Evolutionary conservation across 2,113 vertebrate species (phyloP), one percentile per base, ranked within the genome.

Genomic region (Garra rufa): DNA sequence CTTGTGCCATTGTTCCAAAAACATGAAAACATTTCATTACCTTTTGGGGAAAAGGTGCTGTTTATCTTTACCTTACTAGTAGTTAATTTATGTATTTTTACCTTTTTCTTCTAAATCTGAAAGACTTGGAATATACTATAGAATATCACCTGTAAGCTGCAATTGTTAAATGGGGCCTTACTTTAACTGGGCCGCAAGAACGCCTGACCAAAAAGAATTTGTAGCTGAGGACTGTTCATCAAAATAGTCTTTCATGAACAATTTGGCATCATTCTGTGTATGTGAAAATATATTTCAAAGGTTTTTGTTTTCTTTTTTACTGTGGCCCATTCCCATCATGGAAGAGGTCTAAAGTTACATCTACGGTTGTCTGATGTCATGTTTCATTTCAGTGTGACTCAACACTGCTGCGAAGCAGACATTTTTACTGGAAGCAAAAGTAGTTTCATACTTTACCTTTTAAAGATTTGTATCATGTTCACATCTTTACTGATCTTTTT

Each of bases 1-100:
- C 50, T 83, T 85, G 88, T 93, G 91, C 90, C 89, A 91, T 94
- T 89, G 85, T 93, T 92, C 88, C 89, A 92, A 91, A 91, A 89
- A 89, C 28, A 19, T 71, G 89, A 81, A 87, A 82, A 69, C 75
- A 86, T 67, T 41, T 69, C 10, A 38, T 43, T 87, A 67, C 67
- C 75, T 85, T 88, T 80, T 70, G 85, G 88, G 85, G 87, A 92
- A 79, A 90, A 83, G 91, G 91, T 93, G 89, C 91, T 92, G 79
- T 93, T 86, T 86, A 90, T 70, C 85, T 86, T 86, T 86, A 85
- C 79, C 46, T 81, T 89, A 65, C 90, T 93, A 89, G 88, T 91
- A 34, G 34, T 34, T 91, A 84, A 89, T 92, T 90, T 90, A 67
- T 80, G 65, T 57, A 34, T 70, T 82, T 71, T 74, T 24, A 2